phyloP scores from a whole-genome alignment of 1,140 invertebrate genomes.

The Bombus balteatus region DNA sequence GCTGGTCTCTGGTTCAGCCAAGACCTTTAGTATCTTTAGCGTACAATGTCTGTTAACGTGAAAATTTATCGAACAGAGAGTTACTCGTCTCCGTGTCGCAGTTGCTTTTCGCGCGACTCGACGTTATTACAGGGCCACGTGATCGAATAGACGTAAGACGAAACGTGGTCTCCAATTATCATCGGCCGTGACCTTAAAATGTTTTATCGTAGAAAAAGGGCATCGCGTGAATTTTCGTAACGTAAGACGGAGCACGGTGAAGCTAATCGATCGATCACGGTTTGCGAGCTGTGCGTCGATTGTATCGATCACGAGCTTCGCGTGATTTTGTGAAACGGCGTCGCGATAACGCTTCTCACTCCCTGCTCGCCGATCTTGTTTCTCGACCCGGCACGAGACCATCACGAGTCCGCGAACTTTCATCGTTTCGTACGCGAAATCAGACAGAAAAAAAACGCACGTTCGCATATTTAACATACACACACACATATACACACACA shows the following conservation, averaged over 20 bases:
- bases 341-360: background rate
- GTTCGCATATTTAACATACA: constrained; percentile 12
- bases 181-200: background rate
- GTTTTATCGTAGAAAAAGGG: background rate
- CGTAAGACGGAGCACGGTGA: background rate
- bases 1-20: too few relatives aligned
- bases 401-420: constrained; percentile 34
- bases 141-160: background rate
- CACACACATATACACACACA: background rate
- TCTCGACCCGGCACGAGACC: background rate
- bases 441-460: background rate
- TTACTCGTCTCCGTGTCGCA: too few relatives aligned
- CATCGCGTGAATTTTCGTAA: background rate
- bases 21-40: too few relatives aligned
- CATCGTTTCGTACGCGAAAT: constrained; percentile 46
- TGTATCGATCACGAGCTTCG: background rate
- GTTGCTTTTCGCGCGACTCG: background rate
- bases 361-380: constrained; percentile 35
- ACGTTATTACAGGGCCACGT: background rate
- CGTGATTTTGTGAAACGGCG: background rate
- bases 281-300: background rate
- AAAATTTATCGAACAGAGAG: too few relatives aligned
- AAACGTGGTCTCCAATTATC: background rate
- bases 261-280: background rate
- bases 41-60: too few relatives aligned